Evolutionary conservation across 1,140 invertebrate genomes (phyloP).

Genomic region (Agrilus planipennis): DNA sequence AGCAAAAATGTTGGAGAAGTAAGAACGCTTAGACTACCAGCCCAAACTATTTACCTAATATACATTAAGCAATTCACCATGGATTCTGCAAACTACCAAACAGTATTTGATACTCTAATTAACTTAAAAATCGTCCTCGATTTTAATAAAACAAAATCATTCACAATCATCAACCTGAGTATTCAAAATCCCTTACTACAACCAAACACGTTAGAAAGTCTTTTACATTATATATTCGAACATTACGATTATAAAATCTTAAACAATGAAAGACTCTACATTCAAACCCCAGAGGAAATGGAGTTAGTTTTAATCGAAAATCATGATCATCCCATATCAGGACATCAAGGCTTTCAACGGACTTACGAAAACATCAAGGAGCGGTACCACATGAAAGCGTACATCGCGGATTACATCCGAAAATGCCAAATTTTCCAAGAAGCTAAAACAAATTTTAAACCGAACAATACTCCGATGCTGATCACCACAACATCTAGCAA

Average conservation of each 20-base stretch:
- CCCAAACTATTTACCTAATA: not conserved
- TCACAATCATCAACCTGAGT: not conserved
- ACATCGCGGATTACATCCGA: constrained; percentile 7
- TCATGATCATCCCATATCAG: constrained; percentile 3
- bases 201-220: not conserved
- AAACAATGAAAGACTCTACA: not conserved
- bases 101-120: not conserved
- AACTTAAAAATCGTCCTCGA: not conserved
- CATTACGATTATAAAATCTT: not conserved
- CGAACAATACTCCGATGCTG: constrained; percentile 16
- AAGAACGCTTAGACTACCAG: not conserved
- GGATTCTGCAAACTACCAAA: not conserved
- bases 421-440: constrained; percentile 7
- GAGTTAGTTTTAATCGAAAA: constrained; percentile 1
- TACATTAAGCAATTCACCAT: not conserved
- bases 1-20: not conserved
- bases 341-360: constrained; percentile 6
- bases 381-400: constrained; percentile 3
- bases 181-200: not conserved
- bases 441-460: constrained; percentile 8
- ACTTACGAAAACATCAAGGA: constrained; percentile 2
- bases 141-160: not conserved
- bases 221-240: not conserved
- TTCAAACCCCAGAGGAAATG: not conserved
- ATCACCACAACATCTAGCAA: constrained; percentile 14